Evolutionary conservation across 2,888 invertebrate genomes (phyloP).

Genomic region (Peribatodes rhomboidaria): DNA sequence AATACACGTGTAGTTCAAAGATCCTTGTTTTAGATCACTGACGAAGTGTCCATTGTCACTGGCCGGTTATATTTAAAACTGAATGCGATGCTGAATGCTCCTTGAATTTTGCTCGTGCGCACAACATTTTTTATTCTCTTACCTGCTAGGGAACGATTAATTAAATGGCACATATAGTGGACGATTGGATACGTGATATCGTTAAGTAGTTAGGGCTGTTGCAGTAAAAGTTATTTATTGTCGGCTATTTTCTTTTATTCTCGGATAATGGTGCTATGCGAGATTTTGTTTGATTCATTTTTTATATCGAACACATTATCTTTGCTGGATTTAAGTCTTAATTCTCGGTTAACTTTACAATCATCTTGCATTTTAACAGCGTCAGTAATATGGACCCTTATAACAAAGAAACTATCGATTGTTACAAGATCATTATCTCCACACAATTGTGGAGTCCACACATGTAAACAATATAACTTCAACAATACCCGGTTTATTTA

Average conservation of each 20-base stretch:
- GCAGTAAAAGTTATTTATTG: slow-evolving; percentile 50
- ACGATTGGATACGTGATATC: slow-evolving; percentile 65
- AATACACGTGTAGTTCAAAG: slow-evolving; percentile 54
- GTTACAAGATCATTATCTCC: not conserved
- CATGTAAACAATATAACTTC: not conserved
- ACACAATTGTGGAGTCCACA: not conserved
- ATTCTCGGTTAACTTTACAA: not conserved
- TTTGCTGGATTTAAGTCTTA: not conserved
- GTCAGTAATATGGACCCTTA: not conserved
- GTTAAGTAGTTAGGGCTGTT: slow-evolving; percentile 57
- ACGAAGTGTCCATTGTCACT: slow-evolving; percentile 78
- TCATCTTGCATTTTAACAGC: not conserved
- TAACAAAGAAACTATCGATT: not conserved
- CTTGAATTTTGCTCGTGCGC: slow-evolving; percentile 67
- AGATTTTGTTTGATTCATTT: slow-evolving; percentile 4
- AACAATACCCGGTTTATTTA: no score
- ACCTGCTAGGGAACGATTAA: slow-evolving; percentile 62
- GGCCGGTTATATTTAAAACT: slow-evolving; percentile 75
- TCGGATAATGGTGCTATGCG: slow-evolving; percentile 31
- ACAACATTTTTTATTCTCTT: slow-evolving; percentile 54
- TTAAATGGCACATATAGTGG: slow-evolving; percentile 70
- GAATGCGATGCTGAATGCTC: slow-evolving; percentile 57
- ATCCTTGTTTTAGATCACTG: slow-evolving; percentile 73
- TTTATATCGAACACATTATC: not conserved
- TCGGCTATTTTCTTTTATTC: slow-evolving; percentile 34